A percentile compares a stretch with the other conserved stretches of the same genome.
phyloP scores from a whole-genome alignment of 2,113 vertebrate species.

The Myrmecophaga tridactyla region DNA sequence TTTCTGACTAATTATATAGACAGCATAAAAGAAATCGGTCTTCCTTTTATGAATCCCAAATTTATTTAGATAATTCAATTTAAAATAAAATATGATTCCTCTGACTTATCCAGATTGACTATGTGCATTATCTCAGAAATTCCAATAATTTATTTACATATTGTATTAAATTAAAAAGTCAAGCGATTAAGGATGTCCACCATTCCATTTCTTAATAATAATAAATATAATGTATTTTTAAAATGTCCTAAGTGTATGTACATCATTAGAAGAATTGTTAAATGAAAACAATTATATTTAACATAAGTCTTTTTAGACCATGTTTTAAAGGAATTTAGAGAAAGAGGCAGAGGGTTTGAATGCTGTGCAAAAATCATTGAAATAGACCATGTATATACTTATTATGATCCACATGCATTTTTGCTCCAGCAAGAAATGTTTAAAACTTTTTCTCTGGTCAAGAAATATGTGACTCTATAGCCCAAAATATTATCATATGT shows the following conservation, averaged over 20 bases:
- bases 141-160: not conserved
- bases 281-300: not conserved
- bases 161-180: not conserved
- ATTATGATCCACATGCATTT: not conserved
- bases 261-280: not conserved
- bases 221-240: not conserved
- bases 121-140: not conserved
- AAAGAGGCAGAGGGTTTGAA: not conserved
- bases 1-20: not conserved
- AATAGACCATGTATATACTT: not conserved
- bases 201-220: not conserved
- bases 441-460: not conserved
- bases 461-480: not conserved
- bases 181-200: not conserved
- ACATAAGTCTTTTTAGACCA: not conserved
- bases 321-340: not conserved
- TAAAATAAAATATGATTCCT: not conserved
- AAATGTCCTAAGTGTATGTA: not conserved
- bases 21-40: not conserved
- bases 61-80: not conserved
- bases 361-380: not conserved
- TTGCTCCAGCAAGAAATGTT: not conserved
- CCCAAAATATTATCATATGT: not conserved
- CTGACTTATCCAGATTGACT: not conserved
- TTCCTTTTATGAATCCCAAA: not conserved